phyloP scores from a whole-genome alignment of 2,888 invertebrate species.

The Mesoligia furuncula region DNA sequence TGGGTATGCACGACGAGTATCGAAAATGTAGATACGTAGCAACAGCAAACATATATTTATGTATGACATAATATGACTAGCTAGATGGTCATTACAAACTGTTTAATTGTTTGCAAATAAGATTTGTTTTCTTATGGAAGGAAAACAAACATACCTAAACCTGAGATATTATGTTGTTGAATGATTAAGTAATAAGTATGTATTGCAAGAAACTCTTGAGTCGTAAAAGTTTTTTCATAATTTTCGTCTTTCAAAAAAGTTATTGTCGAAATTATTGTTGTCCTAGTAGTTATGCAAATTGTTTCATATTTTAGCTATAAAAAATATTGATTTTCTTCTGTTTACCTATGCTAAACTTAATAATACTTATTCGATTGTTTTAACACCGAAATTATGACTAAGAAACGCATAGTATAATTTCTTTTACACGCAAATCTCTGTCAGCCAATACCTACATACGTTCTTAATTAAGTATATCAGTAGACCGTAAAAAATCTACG shows the following conservation, averaged over 20 bases:
- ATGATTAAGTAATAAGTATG: too few relatives aligned
- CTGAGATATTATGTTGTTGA: constrained; percentile 6
- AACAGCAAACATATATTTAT: constrained; percentile 23
- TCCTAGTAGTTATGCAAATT: neutral
- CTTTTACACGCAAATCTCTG: neutral
- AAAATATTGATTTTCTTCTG: neutral
- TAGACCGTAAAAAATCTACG: neutral
- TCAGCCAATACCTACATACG: neutral
- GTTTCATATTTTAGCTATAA: neutral
- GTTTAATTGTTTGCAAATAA: constrained; percentile 24
- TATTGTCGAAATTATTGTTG: neutral
- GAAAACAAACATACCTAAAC: constrained; percentile 30
- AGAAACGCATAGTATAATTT: neutral
- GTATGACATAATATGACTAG: too few relatives aligned
- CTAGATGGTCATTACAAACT: constrained; percentile 10
- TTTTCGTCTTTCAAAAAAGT: neutral
- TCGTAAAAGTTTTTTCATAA: too few relatives aligned
- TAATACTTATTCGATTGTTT: neutral
- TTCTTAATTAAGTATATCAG: constrained; percentile 10
- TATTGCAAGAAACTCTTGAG: constrained; percentile 23
- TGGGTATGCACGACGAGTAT: neutral
- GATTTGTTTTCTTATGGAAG: constrained; percentile 25
- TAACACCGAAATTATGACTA: neutral
- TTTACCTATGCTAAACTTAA: neutral
- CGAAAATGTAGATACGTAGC: constrained; percentile 5